These are phyloP conservation scores for Seira sanloemensis DNA, from an alignment of 2,888 invertebrate genomes.

Conservation along the genomic window DNA sequence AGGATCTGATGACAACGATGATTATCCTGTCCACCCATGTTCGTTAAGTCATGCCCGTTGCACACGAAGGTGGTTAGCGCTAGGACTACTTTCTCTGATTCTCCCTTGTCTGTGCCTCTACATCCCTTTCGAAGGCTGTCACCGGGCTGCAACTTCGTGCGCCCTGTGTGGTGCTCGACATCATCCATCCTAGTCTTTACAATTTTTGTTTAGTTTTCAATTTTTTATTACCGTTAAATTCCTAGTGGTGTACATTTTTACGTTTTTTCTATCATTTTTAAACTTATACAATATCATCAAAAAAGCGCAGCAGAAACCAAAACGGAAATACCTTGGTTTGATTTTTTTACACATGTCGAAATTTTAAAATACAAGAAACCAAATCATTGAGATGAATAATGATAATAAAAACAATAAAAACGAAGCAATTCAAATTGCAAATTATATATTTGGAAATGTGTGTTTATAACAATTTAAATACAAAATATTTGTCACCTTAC, in stretches of 20 bases:
- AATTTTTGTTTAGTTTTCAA: conserved; percentile 37
- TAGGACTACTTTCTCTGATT: conserved; percentile 89
- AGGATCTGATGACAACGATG: conserved; percentile 85
- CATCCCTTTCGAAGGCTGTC: conserved; percentile 89
- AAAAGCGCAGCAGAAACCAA: not conserved
- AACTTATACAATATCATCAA: not conserved
- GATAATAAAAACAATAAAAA: not conserved
- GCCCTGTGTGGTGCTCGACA: conserved; percentile 91
- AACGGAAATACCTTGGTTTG: not conserved
- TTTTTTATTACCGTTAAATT: not conserved
- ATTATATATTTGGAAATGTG: conserved; percentile 50
- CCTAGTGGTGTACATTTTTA: not conserved
- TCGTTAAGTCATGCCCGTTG: conserved; percentile 80
- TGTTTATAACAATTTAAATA: conserved; percentile 5
- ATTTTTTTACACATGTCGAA: not conserved
- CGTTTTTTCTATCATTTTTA: not conserved
- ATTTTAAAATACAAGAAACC: not conserved
- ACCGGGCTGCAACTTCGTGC: conserved; percentile 83
- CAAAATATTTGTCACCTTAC: not conserved
- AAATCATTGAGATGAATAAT: not conserved
- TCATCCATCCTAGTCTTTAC: conserved; percentile 73
- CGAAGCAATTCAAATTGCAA: conserved; percentile 27
- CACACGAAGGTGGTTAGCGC: conserved; percentile 89
- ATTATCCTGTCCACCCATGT: conserved; percentile 84
- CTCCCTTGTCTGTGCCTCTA: conserved; percentile 97